Percentiles rank a stretch among this genome's conserved stretches.
Evolutionary conservation across 2,888 invertebrate species (phyloP).

Genomic region (Drosophila imparisetae): DNA sequence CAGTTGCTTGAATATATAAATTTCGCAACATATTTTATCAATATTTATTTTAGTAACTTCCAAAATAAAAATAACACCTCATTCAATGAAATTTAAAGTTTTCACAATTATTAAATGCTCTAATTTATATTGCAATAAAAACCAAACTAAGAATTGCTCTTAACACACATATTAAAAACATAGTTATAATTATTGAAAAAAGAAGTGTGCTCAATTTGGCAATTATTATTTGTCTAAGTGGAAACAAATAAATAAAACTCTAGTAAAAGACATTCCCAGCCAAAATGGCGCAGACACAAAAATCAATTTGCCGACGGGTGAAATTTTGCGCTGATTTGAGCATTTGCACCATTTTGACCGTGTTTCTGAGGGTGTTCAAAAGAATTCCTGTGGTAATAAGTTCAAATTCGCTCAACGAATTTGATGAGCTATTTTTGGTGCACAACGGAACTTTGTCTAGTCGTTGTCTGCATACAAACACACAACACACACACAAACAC

Average conservation of each 20-base stretch:
- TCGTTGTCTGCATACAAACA: constrained; percentile 55
- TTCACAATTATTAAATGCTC: neutral
- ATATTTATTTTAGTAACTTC: too few relatives aligned
- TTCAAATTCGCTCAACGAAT: constrained; percentile 15
- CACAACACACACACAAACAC: constrained; percentile 7
- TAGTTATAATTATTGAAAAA: neutral
- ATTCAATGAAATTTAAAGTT: too few relatives aligned
- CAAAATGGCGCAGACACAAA: neutral
- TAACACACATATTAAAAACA: neutral
- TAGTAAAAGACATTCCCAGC: too few relatives aligned
- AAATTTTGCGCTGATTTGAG: neutral
- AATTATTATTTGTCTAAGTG: neutral
- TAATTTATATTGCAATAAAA: neutral
- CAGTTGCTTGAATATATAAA: neutral
- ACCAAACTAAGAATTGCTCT: neutral
- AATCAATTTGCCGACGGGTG: constrained; percentile 21
- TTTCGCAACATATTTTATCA: neutral
- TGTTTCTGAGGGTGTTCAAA: neutral
- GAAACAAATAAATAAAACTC: neutral
- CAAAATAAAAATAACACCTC: too few relatives aligned
- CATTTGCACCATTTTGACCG: neutral
- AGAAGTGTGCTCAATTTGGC: neutral
- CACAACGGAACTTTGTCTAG: constrained; percentile 49
- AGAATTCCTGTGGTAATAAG: neutral
- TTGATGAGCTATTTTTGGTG: constrained; percentile 25